Base-by-base conservation (phyloP, 2,888 invertebrate species). In the Polyploca ridens region DNA sequence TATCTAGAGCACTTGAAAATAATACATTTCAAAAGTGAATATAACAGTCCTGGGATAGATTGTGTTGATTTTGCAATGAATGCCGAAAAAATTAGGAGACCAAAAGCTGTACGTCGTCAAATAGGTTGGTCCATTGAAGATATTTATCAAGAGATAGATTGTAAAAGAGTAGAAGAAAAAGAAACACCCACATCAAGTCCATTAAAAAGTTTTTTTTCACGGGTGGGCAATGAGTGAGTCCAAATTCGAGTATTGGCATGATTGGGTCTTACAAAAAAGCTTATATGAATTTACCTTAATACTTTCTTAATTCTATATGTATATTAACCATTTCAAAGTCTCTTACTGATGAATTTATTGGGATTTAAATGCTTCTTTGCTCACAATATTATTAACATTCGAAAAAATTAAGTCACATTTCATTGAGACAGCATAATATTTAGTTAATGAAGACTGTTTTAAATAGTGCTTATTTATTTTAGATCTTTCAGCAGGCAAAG, bases 121-220 rank as follows among this genome's bases (percentile, higher is more conserved):
- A 94, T 94, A 79, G 93, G 93, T 86, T 94, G 93, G 93, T 94
- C 93, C 67, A 80, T 91, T 79, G 93, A 93, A 77, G 93, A 94
- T 77, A 94, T 94, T 73, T 94, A 94, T 75, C 93, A 94, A 81
- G 93, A 94, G 77, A 93, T 94, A 82, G 93, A 92, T 69, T 93
- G 90, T 79, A 91, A 88, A 80, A 89, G 85, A 71, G 76, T 88
- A 72, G 90, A 92, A 72, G 88, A 88, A 14, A 89, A 90, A 74
- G 83, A 85, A 69, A 89, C 90, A 58, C 88, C 91, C 33, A 86
- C 86, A 60, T 86, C 92, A n/a, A 94, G 93, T 82, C 93, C 93
- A 14, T 76, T 93, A 74, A 94, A 94, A 85, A 87, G 84, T 66
- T 90, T 93, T 78, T 89, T 93, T 85, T 86, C 91, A 61, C 92